Evolutionary conservation across 2,113 vertebrate genomes (phyloP).

Genomic region (Oncorhynchus mykiss): DNA sequence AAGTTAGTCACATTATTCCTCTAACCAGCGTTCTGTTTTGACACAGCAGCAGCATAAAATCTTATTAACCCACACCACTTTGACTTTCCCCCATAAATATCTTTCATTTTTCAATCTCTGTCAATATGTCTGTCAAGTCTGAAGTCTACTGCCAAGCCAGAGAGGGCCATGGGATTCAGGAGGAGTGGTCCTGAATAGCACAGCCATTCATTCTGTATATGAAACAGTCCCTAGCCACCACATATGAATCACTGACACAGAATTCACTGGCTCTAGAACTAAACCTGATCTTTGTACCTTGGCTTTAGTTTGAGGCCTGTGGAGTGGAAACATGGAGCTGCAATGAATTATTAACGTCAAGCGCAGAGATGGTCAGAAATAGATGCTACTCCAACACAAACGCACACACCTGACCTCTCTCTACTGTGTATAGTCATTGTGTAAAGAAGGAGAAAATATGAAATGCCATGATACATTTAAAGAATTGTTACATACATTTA

Average conservation of each 20-base stretch:
- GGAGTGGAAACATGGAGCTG: constrained; percentile 37
- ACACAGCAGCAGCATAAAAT: constrained; percentile 54
- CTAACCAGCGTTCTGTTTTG: constrained; percentile 39
- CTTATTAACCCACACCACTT: constrained; percentile 48
- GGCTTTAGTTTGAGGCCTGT: constrained; percentile 39
- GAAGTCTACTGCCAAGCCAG: constrained; percentile 38
- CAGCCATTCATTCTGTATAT: constrained; percentile 3
- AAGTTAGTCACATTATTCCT: constrained; percentile 34
- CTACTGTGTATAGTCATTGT: too few species aligned
- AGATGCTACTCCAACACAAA: neutral
- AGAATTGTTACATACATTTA: too few species aligned
- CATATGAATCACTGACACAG: constrained; percentile 27
- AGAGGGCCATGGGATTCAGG: constrained; percentile 36
- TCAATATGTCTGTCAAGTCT: constrained; percentile 49
- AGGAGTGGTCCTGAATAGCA: neutral
- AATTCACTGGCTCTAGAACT: constrained; percentile 39
- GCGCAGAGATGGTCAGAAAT: constrained; percentile 8
- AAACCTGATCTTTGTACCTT: constrained; percentile 46
- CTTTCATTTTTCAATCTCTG: constrained; percentile 56
- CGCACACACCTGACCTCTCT: neutral
- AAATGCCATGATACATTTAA: too few species aligned
- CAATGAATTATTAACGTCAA: constrained; percentile 56
- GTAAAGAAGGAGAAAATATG: too few species aligned
- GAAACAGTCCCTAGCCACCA: constrained; percentile 16
- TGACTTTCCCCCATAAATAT: constrained; percentile 51